Conservation (phyloP, 2,797 vertebrate genomes). For the Oreochromis grahami region DNA sequence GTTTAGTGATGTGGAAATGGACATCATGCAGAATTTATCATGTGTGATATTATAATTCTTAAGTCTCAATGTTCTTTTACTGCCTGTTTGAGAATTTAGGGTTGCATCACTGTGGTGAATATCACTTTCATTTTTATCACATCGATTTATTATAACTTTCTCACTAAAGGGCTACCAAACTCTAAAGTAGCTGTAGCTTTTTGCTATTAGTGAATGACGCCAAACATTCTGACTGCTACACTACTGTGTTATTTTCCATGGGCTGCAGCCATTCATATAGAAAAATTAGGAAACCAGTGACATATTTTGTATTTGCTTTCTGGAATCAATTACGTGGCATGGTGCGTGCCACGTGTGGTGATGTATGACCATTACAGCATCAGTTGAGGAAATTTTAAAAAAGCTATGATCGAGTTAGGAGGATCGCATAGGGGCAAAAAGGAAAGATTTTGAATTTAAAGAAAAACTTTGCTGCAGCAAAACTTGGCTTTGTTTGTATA, state of each 20-base stretch:
- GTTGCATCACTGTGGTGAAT: neutral
- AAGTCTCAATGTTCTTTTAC: neutral
- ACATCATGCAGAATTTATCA: neutral
- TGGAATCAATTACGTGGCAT: neutral
- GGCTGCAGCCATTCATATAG: neutral
- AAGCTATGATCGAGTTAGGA: neutral
- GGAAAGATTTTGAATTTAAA: neutral
- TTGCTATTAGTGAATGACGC: neutral
- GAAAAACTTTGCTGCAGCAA: neutral
- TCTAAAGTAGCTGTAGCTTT: neutral
- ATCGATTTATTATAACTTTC: conserved; percentile 2
- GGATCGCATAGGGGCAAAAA: neutral
- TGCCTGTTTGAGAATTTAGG: conserved; percentile 4
- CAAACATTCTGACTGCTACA: neutral
- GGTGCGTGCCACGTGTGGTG: neutral
- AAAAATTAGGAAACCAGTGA: neutral
- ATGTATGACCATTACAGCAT: neutral
- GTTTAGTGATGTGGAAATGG: neutral
- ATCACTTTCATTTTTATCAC: neutral
- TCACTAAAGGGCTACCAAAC: neutral
- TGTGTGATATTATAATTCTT: neutral
- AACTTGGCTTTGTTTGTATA: neutral
- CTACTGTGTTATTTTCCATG: neutral
- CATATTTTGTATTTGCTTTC: neutral
- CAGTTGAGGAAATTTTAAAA: neutral